Conservation (phyloP, 2,888 invertebrate species). For the Nomada fucata region DNA sequence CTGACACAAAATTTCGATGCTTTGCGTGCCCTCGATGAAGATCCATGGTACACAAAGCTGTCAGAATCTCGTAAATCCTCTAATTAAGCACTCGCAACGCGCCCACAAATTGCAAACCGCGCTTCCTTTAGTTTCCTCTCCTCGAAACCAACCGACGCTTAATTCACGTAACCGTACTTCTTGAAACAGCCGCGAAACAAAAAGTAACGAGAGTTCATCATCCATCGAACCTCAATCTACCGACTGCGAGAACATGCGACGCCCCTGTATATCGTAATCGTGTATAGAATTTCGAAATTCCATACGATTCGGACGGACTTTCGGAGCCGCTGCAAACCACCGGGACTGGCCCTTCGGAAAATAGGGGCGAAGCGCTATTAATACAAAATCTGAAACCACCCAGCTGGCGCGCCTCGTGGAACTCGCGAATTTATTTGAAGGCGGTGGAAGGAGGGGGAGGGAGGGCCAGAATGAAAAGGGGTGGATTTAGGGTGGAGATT, state of each 20-base stretch:
- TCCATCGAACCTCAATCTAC: neutral
- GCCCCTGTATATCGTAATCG: slow-evolving; percentile 10
- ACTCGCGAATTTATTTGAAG: slow-evolving; percentile 49
- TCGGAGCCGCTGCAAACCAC: slow-evolving; percentile 57
- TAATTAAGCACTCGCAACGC: too few relatives aligned
- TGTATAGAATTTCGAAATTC: slow-evolving; percentile 55
- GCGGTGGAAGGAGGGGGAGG: too few relatives aligned
- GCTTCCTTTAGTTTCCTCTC: too few relatives aligned
- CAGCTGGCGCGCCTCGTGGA: slow-evolving; percentile 28
- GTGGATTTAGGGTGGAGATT: slow-evolving; percentile 56
- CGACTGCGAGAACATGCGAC: neutral
- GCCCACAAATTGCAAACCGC: too few relatives aligned
- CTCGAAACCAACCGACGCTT: too few relatives aligned
- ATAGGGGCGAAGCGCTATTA: slow-evolving; percentile 19
- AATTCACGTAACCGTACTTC: neutral
- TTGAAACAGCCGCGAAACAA: neutral
- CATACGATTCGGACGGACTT: slow-evolving; percentile 18
- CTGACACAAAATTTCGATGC: too few relatives aligned
- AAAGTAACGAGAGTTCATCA: too few relatives aligned
- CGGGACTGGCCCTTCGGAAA: slow-evolving; percentile 13
- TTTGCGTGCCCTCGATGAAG: too few relatives aligned
- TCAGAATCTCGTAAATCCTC: too few relatives aligned
- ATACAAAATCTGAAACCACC: slow-evolving; percentile 44
- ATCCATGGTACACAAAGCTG: too few relatives aligned
- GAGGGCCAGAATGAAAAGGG: neutral